A percentile compares a stretch with the other conserved stretches of the same genome.
Evolutionary conservation across 2,888 invertebrate species (phyloP).

Genomic region (Archaeoteleia sp.): DNA sequence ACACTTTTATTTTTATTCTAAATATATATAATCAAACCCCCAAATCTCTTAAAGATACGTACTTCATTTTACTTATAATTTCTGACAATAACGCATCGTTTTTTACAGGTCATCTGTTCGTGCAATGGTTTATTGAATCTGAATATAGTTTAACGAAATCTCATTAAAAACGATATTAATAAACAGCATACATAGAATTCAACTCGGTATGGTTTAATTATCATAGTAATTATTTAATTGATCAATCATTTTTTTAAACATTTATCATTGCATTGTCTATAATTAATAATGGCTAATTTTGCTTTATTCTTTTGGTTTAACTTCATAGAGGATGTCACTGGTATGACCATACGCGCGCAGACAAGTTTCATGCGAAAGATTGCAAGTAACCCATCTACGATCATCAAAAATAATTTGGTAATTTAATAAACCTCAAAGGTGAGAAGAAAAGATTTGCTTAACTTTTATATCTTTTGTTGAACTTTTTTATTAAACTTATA

Average conservation of each 20-base stretch:
- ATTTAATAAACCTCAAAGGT: constrained; percentile 12
- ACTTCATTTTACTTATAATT: neutral
- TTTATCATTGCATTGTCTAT: constrained; percentile 23
- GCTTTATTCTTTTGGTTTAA: constrained; percentile 58
- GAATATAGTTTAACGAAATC: constrained; percentile 10
- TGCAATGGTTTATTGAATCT: constrained; percentile 37
- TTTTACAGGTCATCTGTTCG: constrained; percentile 21
- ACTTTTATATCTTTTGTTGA: no score
- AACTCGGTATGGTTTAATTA: no score
- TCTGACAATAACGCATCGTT: neutral
- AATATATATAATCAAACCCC: neutral
- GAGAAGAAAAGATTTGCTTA: constrained; percentile 24
- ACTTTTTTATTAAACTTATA: no score
- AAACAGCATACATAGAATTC: no score
- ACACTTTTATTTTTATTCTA: no score
- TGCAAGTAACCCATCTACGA: constrained; percentile 57
- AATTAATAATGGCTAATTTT: constrained; percentile 56
- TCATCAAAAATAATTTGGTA: constrained; percentile 17
- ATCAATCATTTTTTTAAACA: no score
- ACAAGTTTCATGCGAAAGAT: constrained; percentile 61
- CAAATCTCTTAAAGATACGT: neutral
- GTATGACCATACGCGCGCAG: constrained; percentile 63
- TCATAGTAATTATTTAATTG: no score
- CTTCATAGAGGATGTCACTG: constrained; percentile 66
- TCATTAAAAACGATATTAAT: constrained; percentile 10